Percentiles rank a stretch among this genome's conserved stretches.
phyloP scores from a whole-genome alignment of 2,113 vertebrate species.

The Diadophis punctatus region DNA sequence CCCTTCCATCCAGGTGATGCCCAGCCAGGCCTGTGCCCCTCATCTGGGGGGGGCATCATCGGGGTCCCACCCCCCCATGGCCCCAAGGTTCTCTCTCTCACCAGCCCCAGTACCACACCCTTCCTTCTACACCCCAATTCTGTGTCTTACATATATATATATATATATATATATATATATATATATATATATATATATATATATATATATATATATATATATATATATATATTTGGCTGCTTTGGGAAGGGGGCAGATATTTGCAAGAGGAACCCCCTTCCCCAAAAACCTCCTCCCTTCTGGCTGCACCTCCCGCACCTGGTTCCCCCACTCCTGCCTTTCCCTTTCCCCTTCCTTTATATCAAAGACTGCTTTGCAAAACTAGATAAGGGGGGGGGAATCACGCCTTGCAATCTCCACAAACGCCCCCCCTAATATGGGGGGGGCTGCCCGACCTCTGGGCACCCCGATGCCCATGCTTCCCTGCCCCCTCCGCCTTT shows the following conservation, averaged over 20 bases:
- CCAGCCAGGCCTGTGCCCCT: neutral
- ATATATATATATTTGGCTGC: no score
- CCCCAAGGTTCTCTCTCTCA: neutral
- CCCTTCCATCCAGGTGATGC: neutral
- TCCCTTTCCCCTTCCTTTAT: neutral
- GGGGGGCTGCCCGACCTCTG: no score
- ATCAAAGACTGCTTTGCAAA: neutral
- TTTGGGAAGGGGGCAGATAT: neutral
- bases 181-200: no score
- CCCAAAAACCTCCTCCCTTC: constrained; percentile 32
- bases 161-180: no score
- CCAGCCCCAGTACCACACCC: constrained; percentile 27
- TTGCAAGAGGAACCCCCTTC: neutral
- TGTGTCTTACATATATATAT: no score
- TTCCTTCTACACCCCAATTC: neutral
- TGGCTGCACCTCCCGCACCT: constrained; percentile 65
- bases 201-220: no score
- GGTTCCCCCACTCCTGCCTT: constrained; percentile 14
- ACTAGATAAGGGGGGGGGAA: neutral
- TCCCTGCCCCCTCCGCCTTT: no score
- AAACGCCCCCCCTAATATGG: neutral
- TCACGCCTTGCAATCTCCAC: neutral
- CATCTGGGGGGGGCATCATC: neutral
- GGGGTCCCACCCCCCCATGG: neutral
- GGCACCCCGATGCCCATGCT: no score